Conservation (phyloP, 2,888 invertebrate genomes). For the Rhopalosiphum nymphaeae region DNA sequence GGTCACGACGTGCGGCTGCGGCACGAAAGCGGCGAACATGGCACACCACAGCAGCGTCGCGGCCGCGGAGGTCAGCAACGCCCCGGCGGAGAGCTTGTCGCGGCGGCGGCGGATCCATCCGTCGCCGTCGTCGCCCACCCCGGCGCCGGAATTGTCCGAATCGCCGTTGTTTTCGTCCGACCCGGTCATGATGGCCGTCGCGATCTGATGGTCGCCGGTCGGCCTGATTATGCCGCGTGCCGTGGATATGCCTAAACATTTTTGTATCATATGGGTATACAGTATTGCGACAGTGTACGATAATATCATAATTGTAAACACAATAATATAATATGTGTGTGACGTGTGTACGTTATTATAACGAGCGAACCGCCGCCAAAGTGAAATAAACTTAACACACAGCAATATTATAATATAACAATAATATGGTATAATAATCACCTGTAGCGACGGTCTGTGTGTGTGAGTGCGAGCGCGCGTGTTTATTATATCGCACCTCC, state of each 20-base stretch:
- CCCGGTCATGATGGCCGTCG: slow-evolving; percentile 12
- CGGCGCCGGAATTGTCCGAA: neutral
- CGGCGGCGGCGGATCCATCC: neutral
- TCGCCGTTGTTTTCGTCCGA: slow-evolving; percentile 21
- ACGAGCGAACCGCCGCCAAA: too few species aligned
- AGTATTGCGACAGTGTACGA: neutral
- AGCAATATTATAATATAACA: neutral
- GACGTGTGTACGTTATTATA: too few species aligned
- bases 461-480: neutral
- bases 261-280: neutral
- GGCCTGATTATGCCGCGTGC: neutral
- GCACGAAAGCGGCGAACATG: slow-evolving; percentile 29
- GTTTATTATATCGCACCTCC: neutral
- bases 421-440: neutral
- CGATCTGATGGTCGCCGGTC: slow-evolving; percentile 19
- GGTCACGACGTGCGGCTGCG: slow-evolving; percentile 67
- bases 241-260: neutral
- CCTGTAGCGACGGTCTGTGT: slow-evolving; percentile 1
- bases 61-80: neutral
- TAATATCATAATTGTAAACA: neutral
- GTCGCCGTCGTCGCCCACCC: neutral
- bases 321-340: neutral
- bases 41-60: neutral
- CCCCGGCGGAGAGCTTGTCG: neutral
- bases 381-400: neutral